A percentile compares a stretch with the other conserved stretches of the same genome.
These are phyloP conservation scores for Chionomys nivalis DNA, from an alignment of 2,113 vertebrate species.

Conservation along the genomic window DNA sequence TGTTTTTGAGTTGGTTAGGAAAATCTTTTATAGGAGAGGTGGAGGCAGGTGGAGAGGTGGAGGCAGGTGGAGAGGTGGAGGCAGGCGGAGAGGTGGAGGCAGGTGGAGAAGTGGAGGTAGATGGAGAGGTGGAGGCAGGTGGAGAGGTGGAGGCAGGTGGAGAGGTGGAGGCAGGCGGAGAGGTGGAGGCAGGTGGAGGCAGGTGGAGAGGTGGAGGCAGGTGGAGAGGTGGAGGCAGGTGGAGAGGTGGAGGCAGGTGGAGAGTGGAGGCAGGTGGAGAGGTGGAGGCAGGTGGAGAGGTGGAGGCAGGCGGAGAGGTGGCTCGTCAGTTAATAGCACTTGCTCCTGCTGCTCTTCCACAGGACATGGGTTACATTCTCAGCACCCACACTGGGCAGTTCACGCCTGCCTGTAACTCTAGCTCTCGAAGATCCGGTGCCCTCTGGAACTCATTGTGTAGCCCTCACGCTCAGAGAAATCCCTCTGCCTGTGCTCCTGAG, in stretches of 20 bases:
- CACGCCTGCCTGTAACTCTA: background rate
- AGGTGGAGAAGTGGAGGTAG: no score
- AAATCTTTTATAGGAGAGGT: background rate
- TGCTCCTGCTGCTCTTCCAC: background rate
- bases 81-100: background rate
- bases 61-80: background rate
- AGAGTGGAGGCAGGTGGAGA: no score
- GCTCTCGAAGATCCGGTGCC: background rate
- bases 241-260: background rate
- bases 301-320: background rate
- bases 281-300: no score
- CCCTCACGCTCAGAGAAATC: background rate
- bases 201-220: background rate
- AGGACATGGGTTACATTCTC: background rate
- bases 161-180: no score
- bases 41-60: background rate
- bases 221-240: no score
- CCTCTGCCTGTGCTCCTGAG: background rate
- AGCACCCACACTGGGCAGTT: background rate
- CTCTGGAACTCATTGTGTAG: background rate
- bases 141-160: background rate
- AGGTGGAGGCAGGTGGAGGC: background rate
- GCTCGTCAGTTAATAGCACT: background rate
- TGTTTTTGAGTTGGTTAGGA: background rate
- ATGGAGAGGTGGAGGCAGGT: background rate